Evolutionary conservation across 1,140 invertebrate species (phyloP).

Genomic region (Drosophila mojavensis): DNA sequence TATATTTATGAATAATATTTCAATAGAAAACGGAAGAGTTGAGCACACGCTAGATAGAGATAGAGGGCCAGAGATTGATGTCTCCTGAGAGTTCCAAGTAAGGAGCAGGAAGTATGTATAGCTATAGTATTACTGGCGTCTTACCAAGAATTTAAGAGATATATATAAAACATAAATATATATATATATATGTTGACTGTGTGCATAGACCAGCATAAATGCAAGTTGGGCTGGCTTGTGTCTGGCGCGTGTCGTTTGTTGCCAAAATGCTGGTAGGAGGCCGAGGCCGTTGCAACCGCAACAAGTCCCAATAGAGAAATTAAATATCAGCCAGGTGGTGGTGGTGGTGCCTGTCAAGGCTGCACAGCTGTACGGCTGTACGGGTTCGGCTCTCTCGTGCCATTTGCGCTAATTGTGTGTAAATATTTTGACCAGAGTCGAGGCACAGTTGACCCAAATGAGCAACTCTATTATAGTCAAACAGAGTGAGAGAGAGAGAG

Average conservation of each 20-base stretch:
- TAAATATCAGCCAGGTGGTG: slow-evolving; percentile 50
- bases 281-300: slow-evolving; percentile 27
- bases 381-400: slow-evolving; percentile 48
- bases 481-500: slow-evolving; percentile 21
- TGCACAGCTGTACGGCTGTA: neutral
- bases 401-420: slow-evolving; percentile 80
- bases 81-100: slow-evolving; percentile 25
- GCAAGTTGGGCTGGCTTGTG: slow-evolving; percentile 31
- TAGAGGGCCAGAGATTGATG: neutral
- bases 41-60: slow-evolving; percentile 4
- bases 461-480: slow-evolving; percentile 20
- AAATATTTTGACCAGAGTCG: slow-evolving; percentile 66
- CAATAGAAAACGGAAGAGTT: slow-evolving; percentile 69
- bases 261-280: slow-evolving; percentile 54
- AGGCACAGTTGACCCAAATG: slow-evolving; percentile 24
- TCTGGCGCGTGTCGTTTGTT: slow-evolving; percentile 58
- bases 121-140: slow-evolving; percentile 7
- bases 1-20: slow-evolving; percentile 53
- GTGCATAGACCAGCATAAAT: slow-evolving; percentile 53
- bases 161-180: neutral
- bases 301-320: slow-evolving; percentile 58
- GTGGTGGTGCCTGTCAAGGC: neutral
- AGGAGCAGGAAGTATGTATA: slow-evolving; percentile 34
- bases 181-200: slow-evolving; percentile 4
- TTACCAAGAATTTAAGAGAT: slow-evolving; percentile 48